Conservation (phyloP, 1,140 invertebrate species). For the Sinonovacula constricta region DNA sequence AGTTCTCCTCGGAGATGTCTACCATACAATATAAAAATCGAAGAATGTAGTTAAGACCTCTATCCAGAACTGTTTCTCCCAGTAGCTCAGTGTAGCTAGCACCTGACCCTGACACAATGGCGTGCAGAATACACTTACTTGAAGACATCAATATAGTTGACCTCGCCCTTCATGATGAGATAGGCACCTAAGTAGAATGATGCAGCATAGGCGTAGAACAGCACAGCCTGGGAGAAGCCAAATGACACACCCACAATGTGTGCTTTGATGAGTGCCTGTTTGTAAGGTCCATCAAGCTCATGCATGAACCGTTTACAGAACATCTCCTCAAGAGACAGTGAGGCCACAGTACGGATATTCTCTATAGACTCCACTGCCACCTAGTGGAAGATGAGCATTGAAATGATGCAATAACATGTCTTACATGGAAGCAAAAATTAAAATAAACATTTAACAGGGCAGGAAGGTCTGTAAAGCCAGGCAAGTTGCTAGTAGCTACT, state of each 20-base stretch:
- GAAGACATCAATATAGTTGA: constrained; percentile 87
- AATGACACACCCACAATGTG: constrained; percentile 85
- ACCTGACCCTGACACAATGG: no score
- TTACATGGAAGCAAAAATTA: no score
- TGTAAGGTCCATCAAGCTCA: constrained; percentile 47
- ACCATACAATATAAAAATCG: no score
- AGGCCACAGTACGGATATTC: constrained; percentile 81
- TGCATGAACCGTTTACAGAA: constrained; percentile 70
- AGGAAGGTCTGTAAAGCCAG: no score
- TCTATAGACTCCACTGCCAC: constrained; percentile 80
- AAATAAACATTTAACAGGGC: no score
- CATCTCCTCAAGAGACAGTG: constrained; percentile 78
- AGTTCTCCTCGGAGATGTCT: no score
- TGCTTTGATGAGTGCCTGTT: constrained; percentile 81
- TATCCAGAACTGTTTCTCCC: no score
- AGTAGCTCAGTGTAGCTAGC: no score
- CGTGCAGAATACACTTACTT: no score
- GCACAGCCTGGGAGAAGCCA: constrained; percentile 86
- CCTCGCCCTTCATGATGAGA: constrained; percentile 82
- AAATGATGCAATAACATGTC: no score
- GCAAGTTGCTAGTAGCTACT: no score
- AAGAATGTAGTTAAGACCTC: no score
- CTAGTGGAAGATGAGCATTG: constrained; percentile 53
- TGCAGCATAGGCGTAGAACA: constrained; percentile 88
- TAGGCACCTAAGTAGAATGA: constrained; percentile 89